phyloP scores from a whole-genome alignment of 2,797 vertebrate species.

The Nannoperca australis region DNA sequence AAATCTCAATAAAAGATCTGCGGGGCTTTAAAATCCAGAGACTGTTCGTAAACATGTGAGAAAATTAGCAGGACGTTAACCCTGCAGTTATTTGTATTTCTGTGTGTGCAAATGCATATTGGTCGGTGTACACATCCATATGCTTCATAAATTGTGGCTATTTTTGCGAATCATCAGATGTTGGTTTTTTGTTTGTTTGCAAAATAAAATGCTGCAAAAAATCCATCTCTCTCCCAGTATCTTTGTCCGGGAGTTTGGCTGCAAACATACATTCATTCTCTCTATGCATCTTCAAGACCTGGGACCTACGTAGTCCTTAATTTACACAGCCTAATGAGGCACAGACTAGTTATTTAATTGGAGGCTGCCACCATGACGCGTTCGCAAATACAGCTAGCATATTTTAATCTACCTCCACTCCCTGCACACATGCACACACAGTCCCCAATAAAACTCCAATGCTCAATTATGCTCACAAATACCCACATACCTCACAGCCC shows the following conservation, averaged over 20 bases:
- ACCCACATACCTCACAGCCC: conserved; percentile 70
- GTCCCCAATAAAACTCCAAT: conserved; percentile 63
- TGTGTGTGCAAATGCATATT: neutral
- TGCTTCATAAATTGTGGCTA: neutral
- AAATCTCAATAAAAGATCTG: conserved; percentile 75
- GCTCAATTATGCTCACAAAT: conserved; percentile 80
- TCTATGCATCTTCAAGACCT: conserved; percentile 45
- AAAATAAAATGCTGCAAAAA: neutral
- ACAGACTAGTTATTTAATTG: conserved; percentile 57
- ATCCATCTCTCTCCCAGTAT: neutral
- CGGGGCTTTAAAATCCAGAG: conserved; percentile 71
- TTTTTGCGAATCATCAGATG: conserved; percentile 10
- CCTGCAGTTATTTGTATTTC: conserved; percentile 25
- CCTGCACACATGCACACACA: conserved; percentile 36
- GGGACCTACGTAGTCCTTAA: conserved; percentile 45
- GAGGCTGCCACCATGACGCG: conserved; percentile 39
- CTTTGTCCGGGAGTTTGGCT: conserved; percentile 11
- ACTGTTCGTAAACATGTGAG: conserved; percentile 70
- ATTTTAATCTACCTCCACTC: conserved; percentile 25
- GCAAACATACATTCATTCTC: conserved; percentile 34
- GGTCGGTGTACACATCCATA: neutral
- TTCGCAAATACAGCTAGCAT: conserved; percentile 36
- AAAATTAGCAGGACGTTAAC: conserved; percentile 66
- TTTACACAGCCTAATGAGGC: conserved; percentile 75
- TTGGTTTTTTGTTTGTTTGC: conserved; percentile 17